These are phyloP conservation scores for Caenorhabditis virilis DNA, from an alignment of 2,888 invertebrate genomes.

Conservation along the genomic window DNA sequence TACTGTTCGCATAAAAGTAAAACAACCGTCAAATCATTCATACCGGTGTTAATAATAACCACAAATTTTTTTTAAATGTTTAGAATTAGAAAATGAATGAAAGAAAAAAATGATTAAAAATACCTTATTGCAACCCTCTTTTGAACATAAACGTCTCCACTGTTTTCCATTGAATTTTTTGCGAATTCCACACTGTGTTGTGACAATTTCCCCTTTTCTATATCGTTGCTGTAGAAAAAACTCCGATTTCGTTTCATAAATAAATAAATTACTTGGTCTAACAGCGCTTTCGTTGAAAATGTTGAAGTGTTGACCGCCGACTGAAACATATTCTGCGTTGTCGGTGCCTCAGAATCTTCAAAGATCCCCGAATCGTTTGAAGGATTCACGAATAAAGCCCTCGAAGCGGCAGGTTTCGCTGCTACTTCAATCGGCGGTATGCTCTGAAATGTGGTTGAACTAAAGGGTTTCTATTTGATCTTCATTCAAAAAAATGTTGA, in stretches of 20 bases:
- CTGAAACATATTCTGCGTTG: constrained; percentile 12
- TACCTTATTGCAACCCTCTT: constrained; percentile 76
- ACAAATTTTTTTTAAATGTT: too few relatives aligned
- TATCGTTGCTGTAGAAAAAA: constrained; percentile 43
- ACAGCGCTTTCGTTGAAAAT: constrained; percentile 26
- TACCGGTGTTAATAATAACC: too few relatives aligned
- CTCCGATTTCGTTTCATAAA: too few relatives aligned
- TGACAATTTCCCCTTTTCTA: constrained; percentile 81
- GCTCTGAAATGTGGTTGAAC: too few relatives aligned
- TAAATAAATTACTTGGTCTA: constrained; percentile 30
- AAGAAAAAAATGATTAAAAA: too few relatives aligned
- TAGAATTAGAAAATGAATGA: too few relatives aligned
- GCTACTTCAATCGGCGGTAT: constrained; percentile 17
- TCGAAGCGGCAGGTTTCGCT: constrained; percentile 10
- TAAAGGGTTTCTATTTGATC: too few relatives aligned
- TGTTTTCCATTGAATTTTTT: constrained; percentile 99
- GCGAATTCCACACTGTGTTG: constrained; percentile 89
- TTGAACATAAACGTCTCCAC: constrained; percentile 94
- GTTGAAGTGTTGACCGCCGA: constrained; percentile 16
- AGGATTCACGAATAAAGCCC: constrained; percentile 23
- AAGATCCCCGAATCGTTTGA: constrained; percentile 31
- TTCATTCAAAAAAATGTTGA: too few relatives aligned
- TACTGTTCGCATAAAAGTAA: too few relatives aligned
- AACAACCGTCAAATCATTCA: too few relatives aligned
- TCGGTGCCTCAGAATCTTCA: constrained; percentile 10